Conservation (phyloP, 2,888 invertebrate species). For the Exocentrus adspersus region DNA sequence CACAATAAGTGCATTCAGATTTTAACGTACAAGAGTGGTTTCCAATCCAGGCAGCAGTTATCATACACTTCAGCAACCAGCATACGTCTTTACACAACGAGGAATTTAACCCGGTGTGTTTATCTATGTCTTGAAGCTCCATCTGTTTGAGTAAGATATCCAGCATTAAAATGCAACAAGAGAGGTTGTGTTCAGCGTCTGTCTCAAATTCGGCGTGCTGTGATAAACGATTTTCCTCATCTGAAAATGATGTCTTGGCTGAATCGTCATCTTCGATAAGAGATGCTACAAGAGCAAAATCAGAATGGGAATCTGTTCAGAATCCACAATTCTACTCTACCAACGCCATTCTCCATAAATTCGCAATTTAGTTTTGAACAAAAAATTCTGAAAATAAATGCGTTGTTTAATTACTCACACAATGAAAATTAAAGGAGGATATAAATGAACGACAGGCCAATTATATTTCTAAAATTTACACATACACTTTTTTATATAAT, state of each 20-base stretch:
- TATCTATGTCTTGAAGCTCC: slow-evolving; percentile 86
- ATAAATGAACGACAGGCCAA: too few relatives aligned
- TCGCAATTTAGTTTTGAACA: slow-evolving; percentile 5
- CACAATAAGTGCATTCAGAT: slow-evolving; percentile 90
- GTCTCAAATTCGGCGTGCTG: slow-evolving; percentile 75
- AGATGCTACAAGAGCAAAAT: slow-evolving; percentile 65
- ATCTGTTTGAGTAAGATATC: slow-evolving; percentile 95
- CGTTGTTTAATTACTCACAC: too few relatives aligned
- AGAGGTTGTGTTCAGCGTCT: slow-evolving; percentile 82
- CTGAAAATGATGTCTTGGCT: slow-evolving; percentile 74
- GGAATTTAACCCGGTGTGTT: slow-evolving; percentile 81
- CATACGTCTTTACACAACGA: slow-evolving; percentile 79
- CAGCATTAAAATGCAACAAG: slow-evolving; percentile 95
- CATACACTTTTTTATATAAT: too few relatives aligned
- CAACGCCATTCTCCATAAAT: slow-evolving; percentile 31
- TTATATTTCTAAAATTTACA: too few relatives aligned
- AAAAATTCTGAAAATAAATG: not conserved
- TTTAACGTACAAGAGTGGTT: slow-evolving; percentile 70
- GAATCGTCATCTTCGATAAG: slow-evolving; percentile 75
- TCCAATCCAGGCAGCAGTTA: slow-evolving; percentile 78
- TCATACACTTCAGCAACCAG: slow-evolving; percentile 78
- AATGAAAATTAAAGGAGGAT: too few relatives aligned
- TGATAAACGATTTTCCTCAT: slow-evolving; percentile 72
- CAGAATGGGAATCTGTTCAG: slow-evolving; percentile 14
- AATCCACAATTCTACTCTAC: slow-evolving; percentile 32